Percentiles rank a stretch among this genome's conserved stretches.
Conservation (phyloP, 1,140 invertebrate genomes). For the Tenebrio molitor region DNA sequence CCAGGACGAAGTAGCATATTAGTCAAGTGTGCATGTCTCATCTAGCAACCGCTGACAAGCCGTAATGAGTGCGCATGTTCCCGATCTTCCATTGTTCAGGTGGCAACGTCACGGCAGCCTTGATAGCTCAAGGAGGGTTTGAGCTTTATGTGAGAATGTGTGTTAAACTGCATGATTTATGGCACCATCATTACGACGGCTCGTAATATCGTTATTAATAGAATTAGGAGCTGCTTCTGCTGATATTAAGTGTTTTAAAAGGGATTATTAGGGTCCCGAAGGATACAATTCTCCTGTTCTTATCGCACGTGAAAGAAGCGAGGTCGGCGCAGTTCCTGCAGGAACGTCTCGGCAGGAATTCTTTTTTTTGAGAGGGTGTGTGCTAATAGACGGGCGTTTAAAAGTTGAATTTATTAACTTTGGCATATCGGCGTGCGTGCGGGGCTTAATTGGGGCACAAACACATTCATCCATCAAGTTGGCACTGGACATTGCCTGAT, state of each 20-base stretch:
- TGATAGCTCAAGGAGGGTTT: slow-evolving; percentile 42
- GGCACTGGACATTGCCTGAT: slow-evolving; percentile 56
- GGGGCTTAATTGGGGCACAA: slow-evolving; percentile 57
- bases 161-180: slow-evolving; percentile 46
- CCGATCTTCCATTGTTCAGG: slow-evolving; percentile 42
- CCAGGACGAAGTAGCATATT: slow-evolving; percentile 13
- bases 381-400: slow-evolving; percentile 29
- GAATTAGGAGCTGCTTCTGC: slow-evolving; percentile 39
- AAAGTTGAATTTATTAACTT: slow-evolving; percentile 47
- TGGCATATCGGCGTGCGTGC: slow-evolving; percentile 54
- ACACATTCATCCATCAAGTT: slow-evolving; percentile 60
- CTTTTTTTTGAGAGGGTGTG: too few species aligned
- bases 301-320: too few species aligned
- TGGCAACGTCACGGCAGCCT: slow-evolving; percentile 42
- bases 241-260: slow-evolving; percentile 34
- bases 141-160: slow-evolving; percentile 43
- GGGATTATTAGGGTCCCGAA: slow-evolving; percentile 12
- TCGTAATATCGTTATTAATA: slow-evolving; percentile 45
- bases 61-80: slow-evolving; percentile 45
- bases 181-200: slow-evolving; percentile 41
- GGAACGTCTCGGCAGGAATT: too few species aligned
- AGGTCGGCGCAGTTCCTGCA: too few species aligned
- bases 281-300: too few species aligned
- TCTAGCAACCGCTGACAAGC: slow-evolving; percentile 37
- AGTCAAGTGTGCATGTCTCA: slow-evolving; percentile 42